Percentiles rank a stretch among this genome's conserved stretches.
Evolutionary conservation across 1,140 invertebrate genomes (phyloP).

Genomic region (Bombus haemorrhoidalis): DNA sequence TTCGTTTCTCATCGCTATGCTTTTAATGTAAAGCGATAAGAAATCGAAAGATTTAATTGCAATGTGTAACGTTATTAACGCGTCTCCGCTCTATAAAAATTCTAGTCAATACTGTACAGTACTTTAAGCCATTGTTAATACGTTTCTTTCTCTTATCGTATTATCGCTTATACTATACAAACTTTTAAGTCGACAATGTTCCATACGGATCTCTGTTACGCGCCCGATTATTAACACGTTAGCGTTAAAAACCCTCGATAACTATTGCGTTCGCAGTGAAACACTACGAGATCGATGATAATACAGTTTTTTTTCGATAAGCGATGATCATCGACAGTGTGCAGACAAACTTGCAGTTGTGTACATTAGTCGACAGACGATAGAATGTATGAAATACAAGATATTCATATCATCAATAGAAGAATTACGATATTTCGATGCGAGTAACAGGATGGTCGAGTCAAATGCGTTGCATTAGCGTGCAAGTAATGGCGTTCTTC

Average conservation of each 20-base stretch:
- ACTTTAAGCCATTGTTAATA: slow-evolving; percentile 38
- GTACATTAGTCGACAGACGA: background rate
- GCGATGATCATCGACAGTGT: background rate
- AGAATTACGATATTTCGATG: background rate
- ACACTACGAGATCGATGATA: background rate
- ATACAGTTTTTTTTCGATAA: background rate
- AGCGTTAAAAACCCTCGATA: background rate
- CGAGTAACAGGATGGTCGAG: background rate
- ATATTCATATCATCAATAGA: slow-evolving; percentile 29
- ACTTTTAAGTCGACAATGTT: background rate
- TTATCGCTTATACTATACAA: background rate
- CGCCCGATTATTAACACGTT: background rate
- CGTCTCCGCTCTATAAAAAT: slow-evolving; percentile 38
- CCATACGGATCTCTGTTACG: background rate
- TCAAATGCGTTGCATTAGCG: background rate
- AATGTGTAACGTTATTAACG: background rate
- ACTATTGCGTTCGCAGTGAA: background rate
- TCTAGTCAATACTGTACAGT: slow-evolving; percentile 61
- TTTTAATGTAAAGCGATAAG: slow-evolving; percentile 6
- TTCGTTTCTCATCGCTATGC: slow-evolving; percentile 17
- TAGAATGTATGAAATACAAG: background rate
- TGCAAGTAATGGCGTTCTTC: background rate
- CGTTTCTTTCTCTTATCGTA: background rate
- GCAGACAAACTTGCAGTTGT: background rate
- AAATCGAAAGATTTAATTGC: background rate